Evolutionary conservation across 1,140 invertebrate genomes (phyloP).

Genomic region (Chymomyza costata): DNA sequence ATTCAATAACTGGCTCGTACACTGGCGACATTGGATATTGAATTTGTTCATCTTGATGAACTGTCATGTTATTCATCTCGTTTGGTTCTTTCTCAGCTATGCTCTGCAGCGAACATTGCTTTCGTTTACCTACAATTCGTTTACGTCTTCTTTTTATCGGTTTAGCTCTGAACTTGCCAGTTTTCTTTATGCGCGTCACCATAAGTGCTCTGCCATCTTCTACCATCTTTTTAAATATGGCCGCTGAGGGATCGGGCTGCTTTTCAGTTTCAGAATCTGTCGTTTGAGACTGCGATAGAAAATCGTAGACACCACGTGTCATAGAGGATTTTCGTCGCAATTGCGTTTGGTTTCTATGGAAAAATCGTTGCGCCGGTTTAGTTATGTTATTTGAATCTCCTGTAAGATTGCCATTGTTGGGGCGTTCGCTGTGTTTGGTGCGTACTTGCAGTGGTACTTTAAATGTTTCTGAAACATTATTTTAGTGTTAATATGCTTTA

Average conservation of each 20-base stretch:
- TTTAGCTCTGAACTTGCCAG: constrained; percentile 30
- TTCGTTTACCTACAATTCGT: constrained; percentile 36
- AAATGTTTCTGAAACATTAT: not conserved
- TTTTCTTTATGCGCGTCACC: constrained; percentile 24
- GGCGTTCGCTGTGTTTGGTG: no score
- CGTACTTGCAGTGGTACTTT: no score
- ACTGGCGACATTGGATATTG: not conserved
- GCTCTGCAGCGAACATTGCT: constrained; percentile 12
- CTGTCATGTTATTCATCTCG: no score
- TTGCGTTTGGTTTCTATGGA: constrained; percentile 35
- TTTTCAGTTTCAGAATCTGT: constrained; percentile 24
- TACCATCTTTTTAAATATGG: constrained; percentile 58
- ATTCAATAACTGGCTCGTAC: constrained; percentile 27
- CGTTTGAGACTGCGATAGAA: constrained; percentile 57
- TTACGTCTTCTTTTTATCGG: not conserved
- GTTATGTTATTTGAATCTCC: not conserved
- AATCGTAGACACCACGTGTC: constrained; percentile 54
- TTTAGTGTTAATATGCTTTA: not conserved
- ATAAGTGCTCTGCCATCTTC: constrained; percentile 42
- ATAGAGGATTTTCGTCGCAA: constrained; percentile 32
- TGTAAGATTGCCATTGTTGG: not conserved
- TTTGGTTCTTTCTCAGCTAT: constrained; percentile 5
- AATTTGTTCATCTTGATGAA: constrained; percentile 4
- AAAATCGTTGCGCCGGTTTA: constrained; percentile 26
- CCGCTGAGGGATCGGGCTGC: constrained; percentile 47